Base-by-base conservation (phyloP, 2,888 invertebrate species). In the Sycophila texana region DNA sequence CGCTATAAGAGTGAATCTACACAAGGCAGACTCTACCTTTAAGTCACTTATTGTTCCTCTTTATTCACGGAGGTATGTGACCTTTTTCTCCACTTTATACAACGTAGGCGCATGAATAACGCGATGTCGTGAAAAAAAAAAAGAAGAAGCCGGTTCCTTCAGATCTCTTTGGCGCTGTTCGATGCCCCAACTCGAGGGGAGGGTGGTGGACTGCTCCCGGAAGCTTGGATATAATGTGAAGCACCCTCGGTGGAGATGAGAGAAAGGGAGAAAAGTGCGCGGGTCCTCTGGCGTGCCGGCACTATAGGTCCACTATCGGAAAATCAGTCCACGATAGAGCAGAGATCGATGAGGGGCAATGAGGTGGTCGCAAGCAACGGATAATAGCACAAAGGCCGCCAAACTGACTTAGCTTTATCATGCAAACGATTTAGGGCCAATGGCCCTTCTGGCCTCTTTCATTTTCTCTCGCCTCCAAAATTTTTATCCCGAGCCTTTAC, bases 311-410 rank as follows among this genome's bases (percentile, higher is more conserved):
- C 39, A 39, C 10, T 39, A 75, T 75, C 67, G 67, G 60, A 74
- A 74, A 66, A 74, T 66, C 74, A 73, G 73, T 65, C 63, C 39
- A 20, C 18, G 65, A 66, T 18, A 22, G 65, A 16, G 14, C 53
- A 5, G 55, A 68, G 65, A 49, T 63, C 63, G 63, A 60, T n/a
- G 22, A 22, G 13, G 30, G n/a, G n/a, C 16, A 39, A 39, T 4
- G n/a, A 22, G 22, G 39, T 5, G 63, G 5, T n/a, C n/a, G 39
- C 16, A 20, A 7, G 10, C 18, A 20, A 16, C 39, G 55, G 51
- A 74, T 74, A 65, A 60, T 74, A 65, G 73, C 65, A 74, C 73
- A 74, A 74, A 74, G 73, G 49, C 47, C 39, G 70, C 58, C 70
- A 47, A 71, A 58, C 70, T 71, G 70, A 49, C 70, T 71, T 71